A percentile compares a stretch with the other conserved stretches of the same genome.
Conservation (phyloP, 2,113 vertebrate genomes). For the Amphiprion ocellaris region DNA sequence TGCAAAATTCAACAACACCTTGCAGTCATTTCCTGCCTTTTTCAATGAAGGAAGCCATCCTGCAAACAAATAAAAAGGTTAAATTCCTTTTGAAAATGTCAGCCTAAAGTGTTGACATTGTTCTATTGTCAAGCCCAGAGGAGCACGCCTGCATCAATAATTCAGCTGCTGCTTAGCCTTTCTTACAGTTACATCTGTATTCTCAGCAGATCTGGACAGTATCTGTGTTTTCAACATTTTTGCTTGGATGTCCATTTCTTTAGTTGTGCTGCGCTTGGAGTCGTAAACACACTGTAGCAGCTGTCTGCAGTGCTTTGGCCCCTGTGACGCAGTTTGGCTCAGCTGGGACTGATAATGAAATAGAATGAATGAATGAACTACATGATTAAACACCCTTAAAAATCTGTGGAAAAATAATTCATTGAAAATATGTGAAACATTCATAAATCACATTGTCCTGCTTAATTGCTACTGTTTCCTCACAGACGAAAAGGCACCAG, state of each 20-base stretch:
- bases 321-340: too few species aligned
- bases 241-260: background rate
- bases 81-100: slow-evolving; percentile 25
- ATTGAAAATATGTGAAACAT: background rate
- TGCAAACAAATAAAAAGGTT: slow-evolving; percentile 42
- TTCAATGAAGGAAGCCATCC: slow-evolving; percentile 38
- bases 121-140: slow-evolving; percentile 24
- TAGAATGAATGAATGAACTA: background rate
- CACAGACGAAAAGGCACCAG: background rate
- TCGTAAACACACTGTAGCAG: background rate
- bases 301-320: background rate
- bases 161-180: slow-evolving; percentile 4
- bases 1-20: slow-evolving; percentile 33
- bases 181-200: slow-evolving; percentile 31
- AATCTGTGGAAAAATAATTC: background rate
- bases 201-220: background rate
- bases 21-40: slow-evolving; percentile 51
- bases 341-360: too few species aligned
- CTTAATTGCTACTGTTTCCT: background rate
- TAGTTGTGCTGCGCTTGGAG: background rate
- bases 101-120: slow-evolving; percentile 31
- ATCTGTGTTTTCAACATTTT: background rate
- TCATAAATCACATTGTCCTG: background rate
- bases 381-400: background rate
- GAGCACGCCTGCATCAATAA: slow-evolving; percentile 23